Percentiles rank a stretch among this genome's conserved stretches.
phyloP scores from a whole-genome alignment of 2,113 vertebrate genomes.

The Cyrtonyx montezumae region DNA sequence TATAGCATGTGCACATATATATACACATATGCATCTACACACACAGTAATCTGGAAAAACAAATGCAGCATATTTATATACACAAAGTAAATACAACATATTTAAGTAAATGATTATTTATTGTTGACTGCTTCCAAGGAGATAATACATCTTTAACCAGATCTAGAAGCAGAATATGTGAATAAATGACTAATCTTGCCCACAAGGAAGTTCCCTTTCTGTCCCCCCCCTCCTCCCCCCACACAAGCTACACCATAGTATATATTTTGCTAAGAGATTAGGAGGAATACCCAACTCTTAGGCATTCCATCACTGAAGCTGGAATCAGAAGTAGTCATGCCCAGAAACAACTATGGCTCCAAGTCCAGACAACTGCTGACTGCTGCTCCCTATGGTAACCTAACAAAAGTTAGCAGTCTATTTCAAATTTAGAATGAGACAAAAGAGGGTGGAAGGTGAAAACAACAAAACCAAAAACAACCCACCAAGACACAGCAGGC shows the following conservation, averaged over 20 bases:
- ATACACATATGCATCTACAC: not conserved
- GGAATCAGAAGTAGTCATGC: not conserved
- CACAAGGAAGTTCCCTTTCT: not conserved
- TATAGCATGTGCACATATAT: too few relatives aligned
- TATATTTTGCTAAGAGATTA: not conserved
- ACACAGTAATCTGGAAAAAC: not conserved
- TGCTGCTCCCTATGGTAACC: not conserved
- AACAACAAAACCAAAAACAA: not conserved
- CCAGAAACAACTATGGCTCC: not conserved
- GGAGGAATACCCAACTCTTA: not conserved
- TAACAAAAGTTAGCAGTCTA: not conserved
- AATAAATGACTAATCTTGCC: slow-evolving; percentile 9
- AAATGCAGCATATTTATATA: not conserved
- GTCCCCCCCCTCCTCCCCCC: not conserved
- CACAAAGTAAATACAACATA: not conserved
- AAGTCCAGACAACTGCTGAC: not conserved
- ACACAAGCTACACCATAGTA: not conserved
- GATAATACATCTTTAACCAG: not conserved
- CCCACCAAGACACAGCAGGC: not conserved
- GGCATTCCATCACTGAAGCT: not conserved
- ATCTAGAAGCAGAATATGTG: not conserved
- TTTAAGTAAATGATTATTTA: not conserved
- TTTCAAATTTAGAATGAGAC: not conserved
- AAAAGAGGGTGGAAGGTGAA: not conserved
- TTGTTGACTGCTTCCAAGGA: not conserved